A percentile compares a stretch with the other conserved stretches of the same genome.
phyloP scores from a whole-genome alignment of 2,888 invertebrate species.

The Synanthedon formicaeformis region DNA sequence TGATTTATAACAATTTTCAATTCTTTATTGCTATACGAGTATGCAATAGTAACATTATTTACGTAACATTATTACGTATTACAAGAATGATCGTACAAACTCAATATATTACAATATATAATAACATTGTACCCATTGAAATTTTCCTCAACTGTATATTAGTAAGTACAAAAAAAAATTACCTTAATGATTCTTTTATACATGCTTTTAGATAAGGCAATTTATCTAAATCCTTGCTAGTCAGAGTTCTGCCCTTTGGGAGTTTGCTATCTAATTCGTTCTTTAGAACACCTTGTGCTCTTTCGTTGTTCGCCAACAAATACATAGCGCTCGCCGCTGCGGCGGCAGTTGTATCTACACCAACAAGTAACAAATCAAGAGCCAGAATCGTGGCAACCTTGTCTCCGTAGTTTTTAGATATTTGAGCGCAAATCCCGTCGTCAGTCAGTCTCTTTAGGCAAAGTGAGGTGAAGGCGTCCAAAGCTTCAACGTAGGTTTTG shows the following conservation, averaged over 20 bases:
- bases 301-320: conserved; percentile 77
- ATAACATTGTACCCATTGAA: no score
- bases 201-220: conserved; percentile 81
- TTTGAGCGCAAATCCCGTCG: conserved; percentile 54
- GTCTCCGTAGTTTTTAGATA: conserved; percentile 41
- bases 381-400: conserved; percentile 77
- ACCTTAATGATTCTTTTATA: conserved; percentile 83
- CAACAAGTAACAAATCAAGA: conserved; percentile 82
- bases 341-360: conserved; percentile 85
- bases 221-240: conserved; percentile 71
- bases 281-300: conserved; percentile 75
- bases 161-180: conserved; percentile 15
- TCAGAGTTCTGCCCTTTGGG: conserved; percentile 67
- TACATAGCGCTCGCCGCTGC: conserved; percentile 81
- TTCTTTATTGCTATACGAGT: no score
- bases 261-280: conserved; percentile 72
- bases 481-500: conserved; percentile 76
- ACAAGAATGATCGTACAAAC: no score
- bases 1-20: no score
- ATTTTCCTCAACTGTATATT: no score
- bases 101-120: no score
- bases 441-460: conserved; percentile 55
- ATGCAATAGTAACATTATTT: no score
- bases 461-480: conserved; percentile 78
- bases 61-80: no score